These are phyloP conservation scores for Eunapius fragilis DNA, from an alignment of 37 sponge, comb jelly and placozoan species.

Conservation along the genomic window DNA sequence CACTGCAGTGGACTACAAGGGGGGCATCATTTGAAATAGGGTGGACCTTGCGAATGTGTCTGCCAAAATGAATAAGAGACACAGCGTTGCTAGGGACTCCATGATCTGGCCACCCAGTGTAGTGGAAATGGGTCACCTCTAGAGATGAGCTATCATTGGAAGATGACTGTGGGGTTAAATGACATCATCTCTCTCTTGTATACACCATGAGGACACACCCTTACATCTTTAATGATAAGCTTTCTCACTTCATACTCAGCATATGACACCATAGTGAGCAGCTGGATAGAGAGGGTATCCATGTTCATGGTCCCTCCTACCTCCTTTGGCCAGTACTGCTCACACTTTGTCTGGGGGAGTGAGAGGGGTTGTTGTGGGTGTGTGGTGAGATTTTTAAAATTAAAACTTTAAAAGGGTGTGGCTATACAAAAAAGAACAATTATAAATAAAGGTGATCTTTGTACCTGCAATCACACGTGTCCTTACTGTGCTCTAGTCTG, in stretches of 20 bases:
- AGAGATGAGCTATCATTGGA: slow-evolving; percentile 10
- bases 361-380: neutral
- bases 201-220: neutral
- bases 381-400: neutral
- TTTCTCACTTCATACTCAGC: slow-evolving; percentile 9
- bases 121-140: slow-evolving; percentile 67
- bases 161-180: too few relatives aligned
- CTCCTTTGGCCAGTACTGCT: slow-evolving; percentile 35
- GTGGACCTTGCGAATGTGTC: slow-evolving; percentile 49
- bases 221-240: slow-evolving; percentile 1
- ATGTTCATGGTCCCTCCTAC: neutral
- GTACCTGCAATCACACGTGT: too few relatives aligned
- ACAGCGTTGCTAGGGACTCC: slow-evolving; percentile 74
- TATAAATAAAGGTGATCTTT: too few relatives aligned
- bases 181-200: too few relatives aligned
- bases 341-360: neutral
- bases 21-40: slow-evolving; percentile 15
- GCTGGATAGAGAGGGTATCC: slow-evolving; percentile 27
- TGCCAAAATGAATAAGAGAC: slow-evolving; percentile 65
- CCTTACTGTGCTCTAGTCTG: too few relatives aligned
- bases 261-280: slow-evolving; percentile 1
- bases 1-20: slow-evolving; percentile 85
- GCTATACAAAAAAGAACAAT: too few relatives aligned
- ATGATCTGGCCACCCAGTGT: slow-evolving; percentile 81
- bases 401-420: too few relatives aligned